Evolutionary conservation across 2,888 invertebrate genomes (phyloP), one percentile per base, ranked within the genome.

Genomic region (Eristalis pertinax): DNA sequence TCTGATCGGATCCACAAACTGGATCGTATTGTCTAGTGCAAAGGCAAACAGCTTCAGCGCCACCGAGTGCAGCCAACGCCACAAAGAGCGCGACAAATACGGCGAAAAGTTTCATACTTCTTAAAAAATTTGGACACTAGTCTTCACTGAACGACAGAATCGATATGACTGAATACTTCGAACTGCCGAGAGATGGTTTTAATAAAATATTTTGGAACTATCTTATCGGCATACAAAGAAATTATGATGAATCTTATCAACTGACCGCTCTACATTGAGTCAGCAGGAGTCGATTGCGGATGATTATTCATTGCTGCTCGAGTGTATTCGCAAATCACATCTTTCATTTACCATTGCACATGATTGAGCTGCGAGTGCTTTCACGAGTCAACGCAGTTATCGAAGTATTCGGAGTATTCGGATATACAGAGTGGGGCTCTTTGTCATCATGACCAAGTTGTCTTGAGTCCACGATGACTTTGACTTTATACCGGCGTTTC

Each of bases 21-120:
- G 92, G 92, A 1, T 91, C 89, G 56, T 88, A 91, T 63, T 90
- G 90, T 11, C 92, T 90, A 24, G 91, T 90, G 69, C 92, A 92
- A 4, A 91, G 90, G 13, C 92, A 92, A 2, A 83, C 4, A 0
- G 87, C 41, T 43, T 84, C 4, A 1, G 88, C 43, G 56, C 63
- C 67, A 69, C 73, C 67, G 24, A 89, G 68, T 29, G 90, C 38
- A 68, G 88, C 87, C 82, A 91, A 26, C 3, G 74, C 73, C 89
- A 22, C 35, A 90, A 89, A 70, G 26, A 88, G 15, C 32, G 74
- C 60, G 10, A 29, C 26, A 89, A 91, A 75, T n/a, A 89, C 50
- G 58, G 69, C 81, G 26, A 88, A 82, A 67, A 89, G n/a, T 11
- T 86, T 75, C 62, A 91, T 89, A 69, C 22, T 68, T 4, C 0